Evolutionary conservation across 2,113 vertebrate species (phyloP), one percentile per base, ranked within the genome.

Genomic region (Hiodon alosoides): DNA sequence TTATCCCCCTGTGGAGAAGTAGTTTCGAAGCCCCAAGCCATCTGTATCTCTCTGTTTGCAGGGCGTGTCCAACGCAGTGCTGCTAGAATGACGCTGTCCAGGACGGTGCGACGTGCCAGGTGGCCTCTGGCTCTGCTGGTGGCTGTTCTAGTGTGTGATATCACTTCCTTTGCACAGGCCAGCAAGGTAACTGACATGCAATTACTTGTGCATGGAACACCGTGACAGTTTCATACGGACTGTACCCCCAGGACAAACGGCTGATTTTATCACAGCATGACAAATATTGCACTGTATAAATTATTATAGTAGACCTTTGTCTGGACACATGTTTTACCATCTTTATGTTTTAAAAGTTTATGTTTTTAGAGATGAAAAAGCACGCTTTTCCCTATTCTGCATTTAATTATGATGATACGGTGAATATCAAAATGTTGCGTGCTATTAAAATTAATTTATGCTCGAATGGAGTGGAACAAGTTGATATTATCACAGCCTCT

Each of bases 111-210:
- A 6, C 1, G 13, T 75, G 65, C 78, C 58, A 14, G 71, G 80
- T 67, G 54, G 6, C 0, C 78, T 58, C 7, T 53, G 53, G 4
- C 51, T 5, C 3, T 75, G 11, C 51, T 77, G 5, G 8, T 81
- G 69, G 65, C 72, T 17, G 4, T 89, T 7, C 31, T 86, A 61
- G 16, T 89, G 11, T 73, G 83, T 79, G 83, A 90, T 31, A 69
- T 61, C 58, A 76, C 58, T 62, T 78, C 57, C 74, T 50, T 79
- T 57, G 81, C 78, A 5, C 77, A 84, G 8, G 89, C 87, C 3
- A 77, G 67, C 55, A 91, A 91, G 87, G 91, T 92, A 84, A 31
- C 65, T 50, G 9, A 31, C 5, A 0, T 2, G 46, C 11, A 17
- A 10, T 51, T 7, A 13, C 77, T 53, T 66, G 48, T 31, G 3